Conservation (phyloP, 2,113 vertebrate species). For the Microtus pennsylvanicus region DNA sequence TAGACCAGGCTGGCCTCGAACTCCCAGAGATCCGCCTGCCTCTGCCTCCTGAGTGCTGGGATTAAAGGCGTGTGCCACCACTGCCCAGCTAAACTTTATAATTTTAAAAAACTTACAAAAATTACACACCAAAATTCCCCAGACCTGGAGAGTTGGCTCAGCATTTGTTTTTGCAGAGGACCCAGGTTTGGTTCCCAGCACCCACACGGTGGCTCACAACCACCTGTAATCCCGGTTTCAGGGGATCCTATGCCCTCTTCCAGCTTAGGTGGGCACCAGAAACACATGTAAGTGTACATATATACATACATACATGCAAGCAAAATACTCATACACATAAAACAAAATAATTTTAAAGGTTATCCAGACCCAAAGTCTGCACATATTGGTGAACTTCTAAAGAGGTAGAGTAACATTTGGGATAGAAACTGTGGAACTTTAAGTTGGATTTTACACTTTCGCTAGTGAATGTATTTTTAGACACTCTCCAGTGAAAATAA, state of each 20-base stretch:
- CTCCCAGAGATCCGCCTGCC: no score
- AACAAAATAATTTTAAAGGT: neutral
- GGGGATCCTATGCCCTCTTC: neutral
- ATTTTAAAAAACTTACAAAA: neutral
- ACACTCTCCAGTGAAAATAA: neutral
- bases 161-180: neutral
- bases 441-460: neutral
- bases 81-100: neutral
- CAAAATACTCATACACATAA: neutral
- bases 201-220: neutral
- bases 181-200: neutral
- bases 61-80: no score
- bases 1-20: no score
- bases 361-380: neutral
- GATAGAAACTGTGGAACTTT: neutral
- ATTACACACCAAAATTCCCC: neutral
- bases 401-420: neutral
- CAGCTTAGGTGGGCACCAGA: neutral
- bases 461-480: neutral
- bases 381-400: neutral
- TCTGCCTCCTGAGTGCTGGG: no score
- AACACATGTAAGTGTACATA: neutral
- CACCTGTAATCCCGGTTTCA: neutral
- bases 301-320: neutral
- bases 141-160: neutral